These are phyloP conservation scores for Lycaena phlaeas DNA, from an alignment of 2,888 invertebrate species.

Conservation along the genomic window DNA sequence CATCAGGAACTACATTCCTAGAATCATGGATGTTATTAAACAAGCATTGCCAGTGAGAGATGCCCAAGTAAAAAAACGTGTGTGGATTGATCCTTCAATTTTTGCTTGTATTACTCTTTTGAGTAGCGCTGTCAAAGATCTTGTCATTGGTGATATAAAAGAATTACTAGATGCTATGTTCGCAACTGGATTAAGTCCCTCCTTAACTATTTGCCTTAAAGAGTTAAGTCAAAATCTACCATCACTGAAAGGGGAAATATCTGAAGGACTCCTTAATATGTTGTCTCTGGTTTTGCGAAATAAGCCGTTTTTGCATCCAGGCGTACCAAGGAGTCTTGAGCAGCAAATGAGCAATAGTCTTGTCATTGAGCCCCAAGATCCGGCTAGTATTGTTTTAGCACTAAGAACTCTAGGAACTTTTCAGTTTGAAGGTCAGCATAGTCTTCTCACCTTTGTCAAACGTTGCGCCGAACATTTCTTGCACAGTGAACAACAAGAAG, in stretches of 20 bases:
- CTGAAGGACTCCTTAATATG: slow-evolving; percentile 93
- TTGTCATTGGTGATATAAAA: slow-evolving; percentile 83
- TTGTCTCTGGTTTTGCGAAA: slow-evolving; percentile 92
- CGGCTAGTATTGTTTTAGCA: slow-evolving; percentile 90
- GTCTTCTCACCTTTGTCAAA: slow-evolving; percentile 91
- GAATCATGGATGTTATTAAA: slow-evolving; percentile 89
- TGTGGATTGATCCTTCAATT: slow-evolving; percentile 87
- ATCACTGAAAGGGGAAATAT: slow-evolving; percentile 89
- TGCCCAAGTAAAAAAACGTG: slow-evolving; percentile 81
- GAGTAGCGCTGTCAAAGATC: slow-evolving; percentile 87
- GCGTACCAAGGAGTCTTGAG: slow-evolving; percentile 78
- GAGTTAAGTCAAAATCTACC: slow-evolving; percentile 93
- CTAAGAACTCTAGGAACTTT: slow-evolving; percentile 92
- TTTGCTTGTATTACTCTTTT: slow-evolving; percentile 95
- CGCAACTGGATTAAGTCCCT: slow-evolving; percentile 90
- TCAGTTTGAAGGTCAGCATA: slow-evolving; percentile 91
- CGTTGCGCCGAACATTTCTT: slow-evolving; percentile 94
- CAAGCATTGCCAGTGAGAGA: slow-evolving; percentile 84
- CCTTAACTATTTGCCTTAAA: slow-evolving; percentile 90
- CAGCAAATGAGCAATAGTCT: slow-evolving; percentile 60
- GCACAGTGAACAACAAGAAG: slow-evolving; percentile 91
- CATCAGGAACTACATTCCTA: slow-evolving; percentile 84
- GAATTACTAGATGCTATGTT: slow-evolving; percentile 94
- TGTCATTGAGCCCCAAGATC: slow-evolving; percentile 77
- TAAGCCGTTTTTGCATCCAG: slow-evolving; percentile 86